Conservation (phyloP, 2,888 invertebrate genomes). For the Yponomeuta malinellus region DNA sequence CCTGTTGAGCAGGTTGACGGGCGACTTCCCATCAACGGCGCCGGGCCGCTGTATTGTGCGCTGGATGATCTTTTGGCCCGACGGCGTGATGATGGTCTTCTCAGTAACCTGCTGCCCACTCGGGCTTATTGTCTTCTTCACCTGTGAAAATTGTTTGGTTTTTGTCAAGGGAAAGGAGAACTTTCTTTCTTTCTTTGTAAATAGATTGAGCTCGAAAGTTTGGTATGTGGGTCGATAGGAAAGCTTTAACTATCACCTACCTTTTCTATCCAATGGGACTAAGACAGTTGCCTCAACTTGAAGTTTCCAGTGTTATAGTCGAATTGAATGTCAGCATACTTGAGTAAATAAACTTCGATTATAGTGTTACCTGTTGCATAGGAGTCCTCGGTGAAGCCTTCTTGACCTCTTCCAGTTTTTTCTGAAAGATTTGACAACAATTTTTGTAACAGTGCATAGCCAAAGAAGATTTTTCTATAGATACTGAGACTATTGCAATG, state of each 20-base stretch:
- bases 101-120: slow-evolving; percentile 65
- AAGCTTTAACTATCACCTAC: no score
- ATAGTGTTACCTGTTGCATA: slow-evolving; percentile 35
- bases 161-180: background rate
- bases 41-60: slow-evolving; percentile 61
- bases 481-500: no score
- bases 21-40: slow-evolving; percentile 48
- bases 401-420: slow-evolving; percentile 59
- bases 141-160: slow-evolving; percentile 14
- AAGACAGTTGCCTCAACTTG: no score
- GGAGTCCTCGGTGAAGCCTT: slow-evolving; percentile 39
- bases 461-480: no score
- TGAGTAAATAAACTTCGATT: no score
- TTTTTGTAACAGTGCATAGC: no score
- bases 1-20: slow-evolving; percentile 62
- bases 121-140: slow-evolving; percentile 31
- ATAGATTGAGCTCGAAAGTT: no score
- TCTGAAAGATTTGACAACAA: slow-evolving; percentile 32
- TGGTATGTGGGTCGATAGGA: no score
- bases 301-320: no score
- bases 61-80: slow-evolving; percentile 72
- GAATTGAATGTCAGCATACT: no score
- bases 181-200: no score
- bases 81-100: slow-evolving; percentile 70
- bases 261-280: no score